Evolutionary conservation across 1,140 invertebrate genomes (phyloP), one percentile per base, ranked within the genome.

Genomic region (Aphis gossypii): DNA sequence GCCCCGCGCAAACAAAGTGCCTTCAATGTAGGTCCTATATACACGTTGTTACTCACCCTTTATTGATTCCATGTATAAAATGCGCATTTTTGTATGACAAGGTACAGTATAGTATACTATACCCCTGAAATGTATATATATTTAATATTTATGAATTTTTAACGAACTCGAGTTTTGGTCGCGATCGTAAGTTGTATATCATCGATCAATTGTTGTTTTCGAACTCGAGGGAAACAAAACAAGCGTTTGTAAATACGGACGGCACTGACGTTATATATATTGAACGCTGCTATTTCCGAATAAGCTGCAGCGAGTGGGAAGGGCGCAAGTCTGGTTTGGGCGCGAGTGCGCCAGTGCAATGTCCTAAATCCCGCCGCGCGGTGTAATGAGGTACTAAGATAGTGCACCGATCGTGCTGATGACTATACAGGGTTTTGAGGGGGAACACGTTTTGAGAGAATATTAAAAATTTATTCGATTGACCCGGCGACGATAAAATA

Each of bases 311-410:
- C 23, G 5, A 38, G 54, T 20, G 14, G 38, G 25, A 60, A 60
- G 89, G 56, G 89, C 89, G 89, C 89, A 90, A 68, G 89, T 90
- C 89, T 21, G 38, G 54, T n/a, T 68, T 30, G 54, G 54, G 68
- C 89, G 56, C 38, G n/a, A 89, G 38, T 90, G 89, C 89, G 89
- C 89, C 89, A 90, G 89, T 90, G 89, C 89, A 25, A 44, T 90
- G 89, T 90, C 89, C 89, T 90, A 90, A 44, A 68, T 90, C n/a
- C 30, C 30, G 30, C 60, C 51, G 35, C 23, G 38, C 60, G 30
- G 25, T 48, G n/a, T 48, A 46, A 2, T 48, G 38, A 30, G 84
- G 84, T 54, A 56, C 54, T 9, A n/a, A 68, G 60, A 68, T 68
- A 11, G 30, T n/a, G 21, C 35, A 21, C 88, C 88, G n/a, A 21